Conservation (phyloP, 2,797 vertebrate species). For the Benthosema pterotum region DNA sequence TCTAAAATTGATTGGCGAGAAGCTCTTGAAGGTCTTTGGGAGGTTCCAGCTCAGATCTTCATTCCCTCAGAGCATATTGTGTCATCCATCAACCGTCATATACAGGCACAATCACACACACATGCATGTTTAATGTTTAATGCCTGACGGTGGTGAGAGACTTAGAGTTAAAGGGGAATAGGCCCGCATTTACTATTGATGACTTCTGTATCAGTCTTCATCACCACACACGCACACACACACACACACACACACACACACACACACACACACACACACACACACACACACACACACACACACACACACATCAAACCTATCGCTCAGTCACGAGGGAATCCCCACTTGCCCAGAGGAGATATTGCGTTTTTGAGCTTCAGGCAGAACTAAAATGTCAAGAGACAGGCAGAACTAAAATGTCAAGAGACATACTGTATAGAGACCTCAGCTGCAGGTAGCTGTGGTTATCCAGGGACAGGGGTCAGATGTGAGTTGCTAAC, state of each 20-base stretch:
- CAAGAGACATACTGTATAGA: background rate
- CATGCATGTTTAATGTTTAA: constrained; percentile 79
- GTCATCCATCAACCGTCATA: constrained; percentile 69
- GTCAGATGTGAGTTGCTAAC: constrained; percentile 26
- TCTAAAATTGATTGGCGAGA: constrained; percentile 23
- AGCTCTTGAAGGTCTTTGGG: constrained; percentile 23
- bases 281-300: too few species aligned
- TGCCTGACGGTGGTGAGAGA: constrained; percentile 54
- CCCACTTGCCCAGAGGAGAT: too few species aligned
- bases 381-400: too few species aligned
- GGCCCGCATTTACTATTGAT: constrained; percentile 77
- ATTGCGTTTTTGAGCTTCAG: too few species aligned
- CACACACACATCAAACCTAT: too few species aligned
- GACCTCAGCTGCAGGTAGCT: constrained; percentile 44
- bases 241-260: too few species aligned
- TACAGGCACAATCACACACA: constrained; percentile 70
- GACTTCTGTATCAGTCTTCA: constrained; percentile 61
- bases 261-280: too few species aligned
- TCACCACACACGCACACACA: constrained; percentile 10
- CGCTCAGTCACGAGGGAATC: too few species aligned
- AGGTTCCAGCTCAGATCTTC: constrained; percentile 37
- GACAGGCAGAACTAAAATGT: too few species aligned
- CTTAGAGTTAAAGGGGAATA: constrained; percentile 58
- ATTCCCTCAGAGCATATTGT: constrained; percentile 58
- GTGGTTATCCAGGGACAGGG: constrained; percentile 37